Evolutionary conservation across 2,888 invertebrate genomes (phyloP).

Genomic region (Pyralis farinalis): DNA sequence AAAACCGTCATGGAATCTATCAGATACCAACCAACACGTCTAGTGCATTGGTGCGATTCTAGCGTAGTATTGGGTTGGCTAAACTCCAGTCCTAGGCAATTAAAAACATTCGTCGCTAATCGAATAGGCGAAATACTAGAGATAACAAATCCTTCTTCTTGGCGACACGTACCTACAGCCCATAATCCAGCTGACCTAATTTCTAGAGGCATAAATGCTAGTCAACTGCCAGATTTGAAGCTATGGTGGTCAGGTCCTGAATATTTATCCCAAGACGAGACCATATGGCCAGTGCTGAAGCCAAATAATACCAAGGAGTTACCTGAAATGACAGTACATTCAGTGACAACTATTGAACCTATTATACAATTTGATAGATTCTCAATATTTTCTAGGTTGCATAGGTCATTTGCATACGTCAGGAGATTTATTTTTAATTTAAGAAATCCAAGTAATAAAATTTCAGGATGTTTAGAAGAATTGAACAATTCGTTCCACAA

Average conservation of each 20-base stretch:
- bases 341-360: neutral
- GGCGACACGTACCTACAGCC: conserved; percentile 24
- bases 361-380: conserved; percentile 16
- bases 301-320: conserved; percentile 2
- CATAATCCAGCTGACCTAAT: conserved; percentile 18
- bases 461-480: conserved; percentile 11
- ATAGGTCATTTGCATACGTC: conserved; percentile 16
- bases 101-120: too few species aligned
- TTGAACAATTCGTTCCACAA: conserved; percentile 14
- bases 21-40: conserved; percentile 6
- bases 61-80: conserved; percentile 25
- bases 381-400: conserved; percentile 14
- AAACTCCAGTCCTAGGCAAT: conserved; percentile 12
- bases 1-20: conserved; percentile 14
- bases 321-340: conserved; percentile 9
- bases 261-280: conserved; percentile 15
- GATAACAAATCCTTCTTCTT: conserved; percentile 10
- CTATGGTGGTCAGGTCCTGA: conserved; percentile 24
- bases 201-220: conserved; percentile 18
- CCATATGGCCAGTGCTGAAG: conserved; percentile 16
- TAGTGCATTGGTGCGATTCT: conserved; percentile 25
- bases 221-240: neutral
- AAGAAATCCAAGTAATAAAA: conserved; percentile 13
- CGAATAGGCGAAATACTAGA: conserved; percentile 24
- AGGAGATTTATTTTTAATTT: conserved; percentile 16